Evolutionary conservation across 2,113 vertebrate genomes (phyloP).

Genomic region (Accipiter virgatus): DNA sequence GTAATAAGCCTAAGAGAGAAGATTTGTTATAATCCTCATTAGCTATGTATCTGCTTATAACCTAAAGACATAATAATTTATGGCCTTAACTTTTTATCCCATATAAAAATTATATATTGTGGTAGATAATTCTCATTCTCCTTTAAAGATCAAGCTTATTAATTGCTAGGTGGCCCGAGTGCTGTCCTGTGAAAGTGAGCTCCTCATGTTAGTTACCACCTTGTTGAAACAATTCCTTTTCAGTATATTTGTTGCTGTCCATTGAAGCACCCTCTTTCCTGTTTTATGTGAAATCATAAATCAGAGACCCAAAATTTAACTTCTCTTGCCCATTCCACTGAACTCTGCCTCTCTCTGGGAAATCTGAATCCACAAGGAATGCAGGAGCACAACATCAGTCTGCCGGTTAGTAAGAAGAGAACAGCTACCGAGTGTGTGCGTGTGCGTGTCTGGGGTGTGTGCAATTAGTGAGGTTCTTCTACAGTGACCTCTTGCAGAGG

Average conservation of each 20-base stretch:
- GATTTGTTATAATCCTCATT: neutral
- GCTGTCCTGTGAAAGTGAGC: conserved; percentile 2
- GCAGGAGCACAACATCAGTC: neutral
- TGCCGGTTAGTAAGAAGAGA: neutral
- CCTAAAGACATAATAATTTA: neutral
- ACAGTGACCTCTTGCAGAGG: neutral
- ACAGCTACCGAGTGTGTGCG: neutral
- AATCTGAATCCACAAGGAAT: conserved; percentile 38
- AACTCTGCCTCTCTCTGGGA: neutral
- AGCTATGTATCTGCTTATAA: neutral
- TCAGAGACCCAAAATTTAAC: neutral
- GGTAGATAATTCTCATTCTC: neutral
- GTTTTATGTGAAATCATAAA: neutral
- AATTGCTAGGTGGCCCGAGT: neutral
- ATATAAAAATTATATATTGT: neutral
- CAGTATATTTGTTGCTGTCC: conserved; percentile 31
- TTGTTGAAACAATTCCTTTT: neutral
- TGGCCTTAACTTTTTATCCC: neutral
- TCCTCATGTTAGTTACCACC: neutral
- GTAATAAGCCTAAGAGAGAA: neutral
- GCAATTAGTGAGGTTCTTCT: neutral
- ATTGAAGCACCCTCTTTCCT: neutral
- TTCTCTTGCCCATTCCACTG: neutral
- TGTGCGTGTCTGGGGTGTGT: neutral
- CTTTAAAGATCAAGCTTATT: neutral